These are phyloP conservation scores for Oxytorus armatus DNA, from an alignment of 2,888 invertebrate species.

Conservation along the genomic window DNA sequence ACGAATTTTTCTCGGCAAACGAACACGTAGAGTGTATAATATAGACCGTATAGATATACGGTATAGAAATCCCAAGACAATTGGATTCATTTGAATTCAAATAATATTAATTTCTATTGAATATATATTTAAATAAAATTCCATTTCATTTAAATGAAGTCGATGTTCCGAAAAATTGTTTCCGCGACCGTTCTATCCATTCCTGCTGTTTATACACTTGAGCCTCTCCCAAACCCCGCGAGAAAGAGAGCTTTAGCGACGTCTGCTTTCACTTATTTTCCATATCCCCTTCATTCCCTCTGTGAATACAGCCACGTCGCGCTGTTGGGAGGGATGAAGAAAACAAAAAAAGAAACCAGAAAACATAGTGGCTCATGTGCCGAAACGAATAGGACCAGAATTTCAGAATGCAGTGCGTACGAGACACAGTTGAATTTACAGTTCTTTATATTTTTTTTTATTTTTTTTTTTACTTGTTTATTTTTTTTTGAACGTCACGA, in stretches of 20 bases:
- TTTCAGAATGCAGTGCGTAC: constrained; percentile 45
- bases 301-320: not conserved
- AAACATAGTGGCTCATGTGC: constrained; percentile 55
- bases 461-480: not conserved
- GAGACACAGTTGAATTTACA: constrained; percentile 46
- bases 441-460: constrained; percentile 23
- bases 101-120: constrained; percentile 6
- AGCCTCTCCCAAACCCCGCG: too few relatives aligned
- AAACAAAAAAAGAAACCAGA: constrained; percentile 6
- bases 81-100: constrained; percentile 15
- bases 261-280: too few relatives aligned
- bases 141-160: not conserved
- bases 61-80: constrained; percentile 3
- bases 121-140: too few relatives aligned
- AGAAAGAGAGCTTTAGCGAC: too few relatives aligned
- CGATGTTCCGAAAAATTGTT: not conserved
- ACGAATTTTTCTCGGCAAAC: constrained; percentile 15
- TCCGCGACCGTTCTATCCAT: too few relatives aligned
- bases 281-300: constrained; percentile 11
- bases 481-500: constrained; percentile 3
- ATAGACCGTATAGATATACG: constrained; percentile 2
- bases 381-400: constrained; percentile 51
- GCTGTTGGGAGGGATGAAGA: not conserved
- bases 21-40: not conserved
- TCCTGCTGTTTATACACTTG: too few relatives aligned